A percentile compares a stretch with the other conserved stretches of the same genome.
phyloP scores from a whole-genome alignment of 2,797 vertebrate genomes.

The Acanthurus tractus region DNA sequence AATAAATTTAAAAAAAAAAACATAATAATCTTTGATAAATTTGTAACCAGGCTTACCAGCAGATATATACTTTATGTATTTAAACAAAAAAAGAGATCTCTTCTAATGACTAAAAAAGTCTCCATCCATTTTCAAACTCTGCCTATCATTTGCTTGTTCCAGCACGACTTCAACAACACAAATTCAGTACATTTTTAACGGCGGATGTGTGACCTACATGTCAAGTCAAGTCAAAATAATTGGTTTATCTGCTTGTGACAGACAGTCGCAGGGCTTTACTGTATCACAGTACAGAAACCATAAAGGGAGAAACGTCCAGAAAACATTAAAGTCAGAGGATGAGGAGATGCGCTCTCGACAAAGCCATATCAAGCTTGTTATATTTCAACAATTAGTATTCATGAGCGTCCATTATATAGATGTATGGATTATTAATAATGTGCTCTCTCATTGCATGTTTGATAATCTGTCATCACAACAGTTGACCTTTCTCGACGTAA shows the following conservation, averaged over 20 bases:
- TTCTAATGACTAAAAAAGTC: neutral
- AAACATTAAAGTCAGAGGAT: neutral
- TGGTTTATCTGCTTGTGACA: slow-evolving; percentile 31
- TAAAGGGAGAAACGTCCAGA: slow-evolving; percentile 21
- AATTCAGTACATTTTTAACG: slow-evolving; percentile 5
- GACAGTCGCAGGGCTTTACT: slow-evolving; percentile 13
- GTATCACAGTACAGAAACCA: slow-evolving; percentile 18
- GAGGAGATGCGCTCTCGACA: neutral
- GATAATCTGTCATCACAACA: slow-evolving; percentile 62
- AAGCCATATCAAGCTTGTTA: neutral
- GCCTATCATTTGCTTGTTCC: neutral
- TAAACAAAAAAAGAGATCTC: neutral
- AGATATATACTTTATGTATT: neutral
- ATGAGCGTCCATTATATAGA: slow-evolving; percentile 24
- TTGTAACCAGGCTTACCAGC: no score
- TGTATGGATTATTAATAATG: slow-evolving; percentile 60
- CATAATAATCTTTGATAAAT: no score
- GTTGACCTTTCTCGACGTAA: slow-evolving; percentile 67
- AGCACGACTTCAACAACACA: neutral
- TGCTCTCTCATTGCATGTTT: slow-evolving; percentile 41
- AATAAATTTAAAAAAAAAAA: no score
- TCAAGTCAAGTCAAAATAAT: slow-evolving; percentile 59
- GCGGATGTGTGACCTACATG: slow-evolving; percentile 53
- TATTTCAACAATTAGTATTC: slow-evolving; percentile 34
- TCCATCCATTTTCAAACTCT: neutral